phyloP scores from a whole-genome alignment of 2,888 invertebrate species.

The Nipponacmea schrenckii region DNA sequence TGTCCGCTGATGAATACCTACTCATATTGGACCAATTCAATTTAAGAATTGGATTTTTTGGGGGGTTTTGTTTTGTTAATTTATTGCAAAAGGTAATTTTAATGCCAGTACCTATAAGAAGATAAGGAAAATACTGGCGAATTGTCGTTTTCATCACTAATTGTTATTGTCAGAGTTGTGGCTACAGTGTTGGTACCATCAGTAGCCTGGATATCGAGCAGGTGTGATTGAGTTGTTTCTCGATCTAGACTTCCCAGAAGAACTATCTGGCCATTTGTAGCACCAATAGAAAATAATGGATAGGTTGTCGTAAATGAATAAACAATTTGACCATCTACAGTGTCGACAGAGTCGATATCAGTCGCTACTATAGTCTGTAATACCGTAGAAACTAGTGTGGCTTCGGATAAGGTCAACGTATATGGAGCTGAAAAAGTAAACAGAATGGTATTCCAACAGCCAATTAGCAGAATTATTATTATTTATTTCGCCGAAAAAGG shows the following conservation, averaged over 20 bases:
- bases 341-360: conserved; percentile 42
- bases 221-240: conserved; percentile 34
- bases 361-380: conserved; percentile 35
- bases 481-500: no score
- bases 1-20: no score
- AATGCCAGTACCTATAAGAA: conserved; percentile 34
- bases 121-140: conserved; percentile 39
- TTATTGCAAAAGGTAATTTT: no score
- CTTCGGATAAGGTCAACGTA: conserved; percentile 32
- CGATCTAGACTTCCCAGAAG: conserved; percentile 39
- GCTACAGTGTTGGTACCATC: conserved; percentile 41
- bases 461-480: no score
- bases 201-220: conserved; percentile 39
- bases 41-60: no score
- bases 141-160: conserved; percentile 60
- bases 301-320: conserved; percentile 40
- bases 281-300: conserved; percentile 41
- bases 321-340: conserved; percentile 33
- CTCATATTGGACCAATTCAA: no score
- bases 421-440: conserved; percentile 29
- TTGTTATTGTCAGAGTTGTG: conserved; percentile 46
- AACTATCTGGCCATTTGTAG: conserved; percentile 38
- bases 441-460: neutral
- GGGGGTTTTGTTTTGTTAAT: no score
- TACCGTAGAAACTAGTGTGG: conserved; percentile 29